Evolutionary conservation across 2,888 invertebrate species (phyloP), one percentile per base, ranked within the genome.

Genomic region (Spodoptera littoralis): DNA sequence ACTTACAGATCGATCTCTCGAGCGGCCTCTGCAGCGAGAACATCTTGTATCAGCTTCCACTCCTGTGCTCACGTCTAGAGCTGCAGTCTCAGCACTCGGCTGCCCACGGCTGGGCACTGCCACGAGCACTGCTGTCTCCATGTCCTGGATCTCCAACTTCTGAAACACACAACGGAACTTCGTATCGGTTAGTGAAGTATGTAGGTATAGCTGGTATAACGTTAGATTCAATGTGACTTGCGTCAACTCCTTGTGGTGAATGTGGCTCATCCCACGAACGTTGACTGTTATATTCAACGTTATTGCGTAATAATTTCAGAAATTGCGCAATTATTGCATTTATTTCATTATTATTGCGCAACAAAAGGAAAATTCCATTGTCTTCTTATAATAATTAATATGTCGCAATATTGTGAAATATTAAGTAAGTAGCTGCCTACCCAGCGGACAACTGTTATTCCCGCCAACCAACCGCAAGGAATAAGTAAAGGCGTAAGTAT

Each of bases 161-260:
- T 68, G 73, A 62, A 70, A 74, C 75, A 74, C 75, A 58, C 65
- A 63, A 41, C 57, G 60, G 18, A 69, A 74, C 48, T 53, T 30
- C 30, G n/a, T 57, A 61, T 52, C 49, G 41, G 44, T 22, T 41
- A 5, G 41, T 42, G 22, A 27, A 12, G 36, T n/a, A 44, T 58
- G 11, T 54, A 36, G 12, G 22, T 11, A 24, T 46, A 12, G 6
- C 24, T 44, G 13, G 9, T 43, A 22, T 42, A 27, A 8, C 4
- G 11, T 48, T 4, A 30, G 30, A 30, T 30, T 1, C 6, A 30
- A 48, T 52, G 50, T 60, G 48, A 70, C 70, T 52, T 41, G 43
- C 42, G n/a, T n/a, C 22, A 27, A 54, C 8, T 42, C 46, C 54
- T 42, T 27, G n/a, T 24, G n/a, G 8, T 9, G 36, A 65, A 58